These are phyloP conservation scores for Apamea sordens DNA, from an alignment of 2,888 invertebrate genomes.

Conservation along the genomic window DNA sequence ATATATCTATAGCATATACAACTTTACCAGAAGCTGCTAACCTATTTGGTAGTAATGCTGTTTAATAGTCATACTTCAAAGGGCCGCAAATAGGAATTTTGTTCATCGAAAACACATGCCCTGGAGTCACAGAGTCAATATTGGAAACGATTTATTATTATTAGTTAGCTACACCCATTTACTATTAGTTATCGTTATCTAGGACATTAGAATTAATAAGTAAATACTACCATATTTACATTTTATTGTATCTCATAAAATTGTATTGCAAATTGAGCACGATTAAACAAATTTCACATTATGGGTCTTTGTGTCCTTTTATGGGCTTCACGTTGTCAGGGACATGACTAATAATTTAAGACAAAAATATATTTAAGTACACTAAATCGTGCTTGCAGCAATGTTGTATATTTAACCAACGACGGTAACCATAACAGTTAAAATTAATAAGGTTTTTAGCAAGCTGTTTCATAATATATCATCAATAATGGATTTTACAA, in stretches of 20 bases:
- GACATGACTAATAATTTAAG: conserved; percentile 15
- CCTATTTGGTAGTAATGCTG: conserved; percentile 10
- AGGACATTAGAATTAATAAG: conserved; percentile 22
- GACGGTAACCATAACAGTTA: neutral
- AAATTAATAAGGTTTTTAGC: neutral
- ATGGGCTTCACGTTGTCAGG: neutral
- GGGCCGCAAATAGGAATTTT: conserved; percentile 16
- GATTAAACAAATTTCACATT: conserved; percentile 19
- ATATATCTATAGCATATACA: neutral
- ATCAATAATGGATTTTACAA: too few relatives aligned
- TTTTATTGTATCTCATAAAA: conserved; percentile 41
- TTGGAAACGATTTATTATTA: conserved; percentile 40
- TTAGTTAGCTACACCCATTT: conserved; percentile 25
- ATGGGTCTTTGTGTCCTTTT: conserved; percentile 31
- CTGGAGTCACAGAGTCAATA: conserved; percentile 12
- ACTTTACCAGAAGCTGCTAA: conserved; percentile 2
- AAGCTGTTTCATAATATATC: too few relatives aligned
- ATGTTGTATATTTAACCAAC: neutral
- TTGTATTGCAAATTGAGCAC: conserved; percentile 24
- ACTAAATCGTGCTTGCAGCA: neutral
- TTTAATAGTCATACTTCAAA: conserved; percentile 7
- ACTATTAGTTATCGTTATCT: conserved; percentile 30
- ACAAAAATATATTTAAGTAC: neutral
- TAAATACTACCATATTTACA: conserved; percentile 24
- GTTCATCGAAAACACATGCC: conserved; percentile 14